These are phyloP conservation scores for Periphyllus acericola DNA, from an alignment of 2,888 invertebrate genomes.

Conservation along the genomic window DNA sequence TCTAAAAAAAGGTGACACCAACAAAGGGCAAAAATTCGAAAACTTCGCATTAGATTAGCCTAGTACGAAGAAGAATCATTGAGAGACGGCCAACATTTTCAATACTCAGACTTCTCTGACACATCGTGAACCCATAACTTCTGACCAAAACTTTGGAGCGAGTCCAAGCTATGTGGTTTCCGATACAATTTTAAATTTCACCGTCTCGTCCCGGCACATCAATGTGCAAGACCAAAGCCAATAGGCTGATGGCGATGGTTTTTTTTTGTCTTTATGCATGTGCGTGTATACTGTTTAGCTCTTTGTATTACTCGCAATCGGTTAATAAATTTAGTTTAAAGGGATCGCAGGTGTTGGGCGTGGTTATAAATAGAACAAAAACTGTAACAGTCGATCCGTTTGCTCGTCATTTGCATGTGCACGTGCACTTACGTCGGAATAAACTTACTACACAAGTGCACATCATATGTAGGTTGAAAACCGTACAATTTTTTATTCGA, in stretches of 20 bases:
- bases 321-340: conserved; percentile 23
- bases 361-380: conserved; percentile 18
- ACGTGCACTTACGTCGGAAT: not conserved
- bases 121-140: conserved; percentile 32
- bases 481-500: not conserved
- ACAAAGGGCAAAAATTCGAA: conserved; percentile 52
- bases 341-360: not conserved
- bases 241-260: conserved; percentile 13
- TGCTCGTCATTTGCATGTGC: not conserved
- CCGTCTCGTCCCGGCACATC: conserved; percentile 37
- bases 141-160: conserved; percentile 34
- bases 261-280: not conserved
- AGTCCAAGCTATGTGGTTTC: conserved; percentile 51
- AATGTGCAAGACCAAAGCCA: conserved; percentile 27
- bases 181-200: conserved; percentile 42
- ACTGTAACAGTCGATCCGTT: conserved; percentile 2
- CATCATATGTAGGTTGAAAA: not conserved
- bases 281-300: not conserved
- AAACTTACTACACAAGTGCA: not conserved
- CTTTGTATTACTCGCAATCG: not conserved
- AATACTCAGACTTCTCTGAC: conserved; percentile 40
- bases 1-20: conserved; percentile 15
- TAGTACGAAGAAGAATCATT: conserved; percentile 43
- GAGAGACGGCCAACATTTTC: conserved; percentile 45
- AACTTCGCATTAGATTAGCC: conserved; percentile 18